Evolutionary conservation across 2,113 vertebrate species (phyloP).

Genomic region (Anolis carolinensis): DNA sequence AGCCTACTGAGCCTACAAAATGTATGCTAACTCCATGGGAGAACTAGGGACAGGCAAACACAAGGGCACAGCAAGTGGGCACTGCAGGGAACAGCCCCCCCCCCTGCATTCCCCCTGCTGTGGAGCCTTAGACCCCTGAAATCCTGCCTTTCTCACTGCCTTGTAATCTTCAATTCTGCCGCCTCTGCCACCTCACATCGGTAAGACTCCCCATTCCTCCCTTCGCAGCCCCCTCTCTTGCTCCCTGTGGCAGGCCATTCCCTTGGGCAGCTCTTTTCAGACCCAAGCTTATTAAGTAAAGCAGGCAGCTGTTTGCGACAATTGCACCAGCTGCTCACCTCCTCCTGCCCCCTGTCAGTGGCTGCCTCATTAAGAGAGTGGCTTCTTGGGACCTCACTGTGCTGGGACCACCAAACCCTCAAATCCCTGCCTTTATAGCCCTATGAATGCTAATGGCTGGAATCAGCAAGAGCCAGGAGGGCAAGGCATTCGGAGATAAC

Average conservation of each 20-base stretch:
- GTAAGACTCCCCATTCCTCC: not conserved
- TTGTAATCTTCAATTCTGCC: not conserved
- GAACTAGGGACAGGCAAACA: not conserved
- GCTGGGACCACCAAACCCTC: not conserved
- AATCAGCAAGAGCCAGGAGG: not conserved
- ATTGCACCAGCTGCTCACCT: constrained; percentile 32
- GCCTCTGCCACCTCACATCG: not conserved
- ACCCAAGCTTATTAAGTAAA: constrained; percentile 32
- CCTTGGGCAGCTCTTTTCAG: constrained; percentile 20
- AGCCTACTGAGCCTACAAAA: constrained; percentile 11
- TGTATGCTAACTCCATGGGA: not conserved
- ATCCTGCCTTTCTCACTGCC: not conserved
- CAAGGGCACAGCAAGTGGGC: not conserved
- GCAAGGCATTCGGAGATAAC: not conserved
- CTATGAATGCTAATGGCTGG: constrained; percentile 17
- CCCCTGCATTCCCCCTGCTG: not conserved
- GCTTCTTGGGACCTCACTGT: constrained; percentile 17
- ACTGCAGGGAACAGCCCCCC: not conserved
- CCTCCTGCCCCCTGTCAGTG: constrained; percentile 26
- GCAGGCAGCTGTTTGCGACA: constrained; percentile 32
- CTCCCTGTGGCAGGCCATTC: constrained; percentile 4
- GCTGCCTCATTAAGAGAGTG: constrained; percentile 14
- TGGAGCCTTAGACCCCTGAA: not conserved
- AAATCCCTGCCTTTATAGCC: not conserved
- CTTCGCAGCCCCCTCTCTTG: not conserved